Evolutionary conservation across 2,113 vertebrate genomes (phyloP).

Genomic region (Callorhinus ursinus): DNA sequence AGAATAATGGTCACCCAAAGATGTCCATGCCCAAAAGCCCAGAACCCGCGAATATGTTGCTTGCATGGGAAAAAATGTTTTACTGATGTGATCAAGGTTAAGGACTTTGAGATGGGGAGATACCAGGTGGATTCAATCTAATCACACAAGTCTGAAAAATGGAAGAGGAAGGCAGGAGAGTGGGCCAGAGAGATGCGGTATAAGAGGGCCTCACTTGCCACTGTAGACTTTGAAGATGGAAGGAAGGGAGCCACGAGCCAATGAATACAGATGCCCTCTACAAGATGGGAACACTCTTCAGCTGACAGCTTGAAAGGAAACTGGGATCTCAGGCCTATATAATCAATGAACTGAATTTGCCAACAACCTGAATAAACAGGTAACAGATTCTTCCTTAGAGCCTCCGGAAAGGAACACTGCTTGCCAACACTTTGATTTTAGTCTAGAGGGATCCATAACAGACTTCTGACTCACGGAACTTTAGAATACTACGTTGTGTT

Average conservation of each 20-base stretch:
- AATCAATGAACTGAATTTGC: neutral
- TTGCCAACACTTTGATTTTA: neutral
- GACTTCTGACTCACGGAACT: neutral
- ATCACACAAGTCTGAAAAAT: neutral
- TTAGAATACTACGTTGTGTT: neutral
- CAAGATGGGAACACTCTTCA: neutral
- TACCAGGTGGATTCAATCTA: neutral
- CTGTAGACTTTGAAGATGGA: neutral
- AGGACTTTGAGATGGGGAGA: neutral
- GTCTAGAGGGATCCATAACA: neutral
- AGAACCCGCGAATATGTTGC: neutral
- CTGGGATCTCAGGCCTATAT: neutral
- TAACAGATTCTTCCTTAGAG: neutral
- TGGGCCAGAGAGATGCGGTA: neutral
- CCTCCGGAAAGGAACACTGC: neutral
- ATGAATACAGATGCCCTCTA: neutral
- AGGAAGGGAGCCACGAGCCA: neutral
- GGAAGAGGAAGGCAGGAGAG: neutral
- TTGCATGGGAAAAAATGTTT: neutral
- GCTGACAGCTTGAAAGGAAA: neutral
- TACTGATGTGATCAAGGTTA: neutral
- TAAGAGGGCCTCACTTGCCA: neutral
- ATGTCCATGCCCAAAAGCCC: neutral
- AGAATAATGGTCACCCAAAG: neutral
- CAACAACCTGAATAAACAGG: neutral